phyloP scores from a whole-genome alignment of 2,113 vertebrate species.

The Scopus umbretta region DNA sequence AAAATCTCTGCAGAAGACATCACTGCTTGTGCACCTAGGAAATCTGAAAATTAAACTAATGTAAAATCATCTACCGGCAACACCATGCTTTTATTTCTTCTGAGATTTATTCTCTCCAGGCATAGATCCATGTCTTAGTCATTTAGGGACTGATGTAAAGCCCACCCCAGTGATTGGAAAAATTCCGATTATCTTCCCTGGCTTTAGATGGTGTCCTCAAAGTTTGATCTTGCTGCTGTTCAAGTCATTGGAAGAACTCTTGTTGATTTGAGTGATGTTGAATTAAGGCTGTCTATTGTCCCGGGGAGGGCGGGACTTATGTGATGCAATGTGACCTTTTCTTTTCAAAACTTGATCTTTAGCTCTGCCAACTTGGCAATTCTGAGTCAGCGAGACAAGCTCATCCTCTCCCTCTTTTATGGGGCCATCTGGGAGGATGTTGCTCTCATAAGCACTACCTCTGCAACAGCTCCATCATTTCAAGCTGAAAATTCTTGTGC shows the following conservation, averaged over 20 bases:
- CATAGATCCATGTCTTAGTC: background rate
- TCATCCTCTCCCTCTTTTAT: conserved; percentile 19
- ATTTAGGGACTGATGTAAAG: background rate
- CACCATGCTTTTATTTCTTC: background rate
- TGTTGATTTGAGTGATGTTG: background rate
- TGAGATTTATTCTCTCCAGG: background rate
- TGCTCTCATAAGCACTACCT: conserved; percentile 11
- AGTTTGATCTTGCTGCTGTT: background rate
- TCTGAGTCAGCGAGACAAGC: background rate
- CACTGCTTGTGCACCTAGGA: background rate
- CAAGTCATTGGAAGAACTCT: background rate
- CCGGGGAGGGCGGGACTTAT: background rate
- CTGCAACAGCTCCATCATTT: conserved; percentile 31
- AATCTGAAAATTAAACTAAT: background rate
- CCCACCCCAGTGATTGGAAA: background rate
- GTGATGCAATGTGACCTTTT: background rate
- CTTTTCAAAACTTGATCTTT: background rate
- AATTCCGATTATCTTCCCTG: background rate
- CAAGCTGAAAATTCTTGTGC: background rate
- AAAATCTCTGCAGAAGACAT: background rate
- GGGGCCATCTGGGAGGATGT: conserved; percentile 46
- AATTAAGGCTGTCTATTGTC: background rate
- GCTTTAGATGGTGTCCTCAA: background rate
- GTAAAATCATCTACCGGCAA: background rate
- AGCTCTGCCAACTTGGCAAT: conserved; percentile 22